These are phyloP conservation scores for Pogoniulus pusillus DNA, from an alignment of 2,797 vertebrate genomes.

Conservation along the genomic window DNA sequence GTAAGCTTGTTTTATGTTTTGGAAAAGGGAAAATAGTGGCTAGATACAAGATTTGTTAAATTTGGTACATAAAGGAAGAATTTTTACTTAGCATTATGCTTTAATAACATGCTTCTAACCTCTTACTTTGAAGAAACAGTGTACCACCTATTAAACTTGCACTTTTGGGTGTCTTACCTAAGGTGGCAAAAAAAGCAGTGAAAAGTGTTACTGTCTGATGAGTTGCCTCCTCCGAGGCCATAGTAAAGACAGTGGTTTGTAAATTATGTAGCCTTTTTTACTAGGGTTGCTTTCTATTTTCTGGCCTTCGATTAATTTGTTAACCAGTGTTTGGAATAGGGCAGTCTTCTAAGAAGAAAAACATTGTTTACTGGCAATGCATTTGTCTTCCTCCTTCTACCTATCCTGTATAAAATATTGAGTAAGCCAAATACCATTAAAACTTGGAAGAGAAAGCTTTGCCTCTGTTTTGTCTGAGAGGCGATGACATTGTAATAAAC, in stretches of 20 bases:
- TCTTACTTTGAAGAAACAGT: background rate
- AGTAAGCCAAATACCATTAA: background rate
- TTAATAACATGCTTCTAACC: background rate
- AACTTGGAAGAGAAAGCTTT: background rate
- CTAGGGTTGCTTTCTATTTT: background rate
- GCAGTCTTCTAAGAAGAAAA: background rate
- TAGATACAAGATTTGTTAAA: background rate
- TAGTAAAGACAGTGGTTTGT: background rate
- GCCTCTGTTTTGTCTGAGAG: background rate
- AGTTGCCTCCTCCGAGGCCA: background rate
- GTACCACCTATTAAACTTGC: background rate
- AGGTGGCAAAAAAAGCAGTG: background rate
- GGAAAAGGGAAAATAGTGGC: background rate
- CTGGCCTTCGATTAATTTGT: accelerated
- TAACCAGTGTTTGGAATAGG: background rate
- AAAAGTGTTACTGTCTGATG: background rate
- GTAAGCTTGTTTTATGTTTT: background rate
- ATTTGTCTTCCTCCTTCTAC: background rate
- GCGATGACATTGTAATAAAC: background rate
- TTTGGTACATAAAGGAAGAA: background rate
- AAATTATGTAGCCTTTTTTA: background rate
- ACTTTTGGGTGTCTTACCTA: background rate
- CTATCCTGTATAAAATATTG: background rate
- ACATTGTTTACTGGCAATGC: background rate
- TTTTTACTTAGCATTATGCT: background rate